Conservation (phyloP, 2,888 invertebrate genomes). For the Patella depressa region DNA sequence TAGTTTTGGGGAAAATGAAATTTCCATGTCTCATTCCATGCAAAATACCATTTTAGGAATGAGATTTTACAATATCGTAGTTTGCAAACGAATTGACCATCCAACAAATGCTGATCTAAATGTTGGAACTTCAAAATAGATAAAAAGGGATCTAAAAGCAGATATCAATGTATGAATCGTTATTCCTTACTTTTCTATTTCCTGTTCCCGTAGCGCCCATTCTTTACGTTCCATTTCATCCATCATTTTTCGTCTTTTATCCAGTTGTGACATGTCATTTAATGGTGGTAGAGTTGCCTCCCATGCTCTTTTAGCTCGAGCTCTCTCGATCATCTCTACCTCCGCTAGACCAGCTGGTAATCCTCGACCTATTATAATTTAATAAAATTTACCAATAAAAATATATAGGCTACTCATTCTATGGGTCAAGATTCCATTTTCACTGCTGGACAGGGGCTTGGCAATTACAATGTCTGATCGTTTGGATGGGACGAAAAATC, state of each 20-base stretch:
- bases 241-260: slow-evolving; percentile 79
- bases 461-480: too few relatives aligned
- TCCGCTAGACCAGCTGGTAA: slow-evolving; percentile 77
- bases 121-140: not conserved
- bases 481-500: not conserved
- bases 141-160: too few relatives aligned
- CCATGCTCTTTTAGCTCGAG: slow-evolving; percentile 79
- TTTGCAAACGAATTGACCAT: not conserved
- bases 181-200: slow-evolving; percentile 71
- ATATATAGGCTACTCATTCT: not conserved
- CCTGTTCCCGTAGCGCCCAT: slow-evolving; percentile 86
- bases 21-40: too few relatives aligned
- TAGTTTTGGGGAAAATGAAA: too few relatives aligned
- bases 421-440: too few relatives aligned
- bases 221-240: slow-evolving; percentile 86
- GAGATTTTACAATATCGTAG: too few relatives aligned
- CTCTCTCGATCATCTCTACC: slow-evolving; percentile 79
- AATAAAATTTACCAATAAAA: not conserved
- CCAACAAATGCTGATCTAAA: not conserved
- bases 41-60: too few relatives aligned
- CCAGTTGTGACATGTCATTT: slow-evolving; percentile 74
- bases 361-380: slow-evolving; percentile 72
- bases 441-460: too few relatives aligned
- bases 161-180: too few relatives aligned
- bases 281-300: slow-evolving; percentile 76